Conservation (phyloP, 2,113 vertebrate genomes). For the Capreolus pygargus region DNA sequence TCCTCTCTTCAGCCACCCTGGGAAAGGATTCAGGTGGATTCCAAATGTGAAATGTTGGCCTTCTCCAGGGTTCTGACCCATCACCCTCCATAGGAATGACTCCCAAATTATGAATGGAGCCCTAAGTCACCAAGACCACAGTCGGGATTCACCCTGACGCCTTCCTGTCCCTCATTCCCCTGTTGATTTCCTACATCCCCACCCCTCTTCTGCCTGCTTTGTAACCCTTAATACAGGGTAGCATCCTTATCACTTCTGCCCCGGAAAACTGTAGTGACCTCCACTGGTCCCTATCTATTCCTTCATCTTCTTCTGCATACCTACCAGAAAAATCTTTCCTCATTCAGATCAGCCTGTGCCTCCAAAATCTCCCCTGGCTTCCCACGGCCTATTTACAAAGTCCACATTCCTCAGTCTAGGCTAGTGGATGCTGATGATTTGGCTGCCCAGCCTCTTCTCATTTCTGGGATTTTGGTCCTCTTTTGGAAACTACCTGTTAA, state of each 20-base stretch:
- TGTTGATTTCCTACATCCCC: not conserved
- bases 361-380: not conserved
- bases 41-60: not conserved
- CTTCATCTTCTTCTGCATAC: not conserved
- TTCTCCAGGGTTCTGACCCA: not conserved
- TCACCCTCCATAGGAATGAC: not conserved
- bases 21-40: not conserved
- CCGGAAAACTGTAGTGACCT: not conserved
- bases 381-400: not conserved
- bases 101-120: not conserved
- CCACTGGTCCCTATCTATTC: not conserved
- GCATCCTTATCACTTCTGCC: not conserved
- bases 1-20: not conserved
- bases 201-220: not conserved
- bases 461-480: not conserved
- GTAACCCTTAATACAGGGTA: no score
- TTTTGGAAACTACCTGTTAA: not conserved
- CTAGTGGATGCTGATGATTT: not conserved
- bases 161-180: not conserved
- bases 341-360: not conserved
- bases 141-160: accelerated
- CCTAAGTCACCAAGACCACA: not conserved
- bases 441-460: not conserved
- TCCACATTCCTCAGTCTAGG: not conserved
- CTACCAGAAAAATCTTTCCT: not conserved